Conservation (phyloP, 2,113 vertebrate genomes). For the Coregonus clupeaformis region DNA sequence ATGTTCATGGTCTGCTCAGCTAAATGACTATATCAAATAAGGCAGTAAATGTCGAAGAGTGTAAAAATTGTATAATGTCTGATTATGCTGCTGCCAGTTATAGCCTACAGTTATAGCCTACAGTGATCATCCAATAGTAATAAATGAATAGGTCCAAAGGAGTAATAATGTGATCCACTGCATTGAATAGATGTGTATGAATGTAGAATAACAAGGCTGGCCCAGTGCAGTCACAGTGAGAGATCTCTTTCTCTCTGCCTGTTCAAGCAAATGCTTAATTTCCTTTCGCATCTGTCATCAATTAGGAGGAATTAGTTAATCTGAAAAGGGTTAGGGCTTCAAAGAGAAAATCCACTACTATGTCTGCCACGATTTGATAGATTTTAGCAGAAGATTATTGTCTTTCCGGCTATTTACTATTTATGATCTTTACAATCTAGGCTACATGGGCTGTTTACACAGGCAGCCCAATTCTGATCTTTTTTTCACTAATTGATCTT, state of each 20-base stretch:
- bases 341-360: conserved; percentile 42
- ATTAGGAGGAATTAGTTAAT: conserved; percentile 59
- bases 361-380: conserved; percentile 33
- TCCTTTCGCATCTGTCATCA: conserved; percentile 62
- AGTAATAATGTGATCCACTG: background rate
- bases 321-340: conserved; percentile 38
- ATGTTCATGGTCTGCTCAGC: too few relatives aligned
- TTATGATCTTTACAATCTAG: background rate
- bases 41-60: too few relatives aligned
- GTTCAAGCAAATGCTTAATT: conserved; percentile 43
- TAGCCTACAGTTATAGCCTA: too few relatives aligned
- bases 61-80: background rate
- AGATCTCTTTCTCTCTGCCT: conserved; percentile 11
- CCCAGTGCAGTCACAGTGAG: conserved; percentile 8
- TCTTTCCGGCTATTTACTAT: conserved; percentile 10
- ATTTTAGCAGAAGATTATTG: conserved; percentile 40
- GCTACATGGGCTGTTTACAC: background rate
- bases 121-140: too few relatives aligned
- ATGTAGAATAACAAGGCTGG: too few relatives aligned
- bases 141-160: too few relatives aligned
- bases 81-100: background rate
- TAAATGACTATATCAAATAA: too few relatives aligned
- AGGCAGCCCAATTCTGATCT: too few relatives aligned
- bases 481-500: too few relatives aligned
- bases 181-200: background rate